phyloP scores from a whole-genome alignment of 2,888 invertebrate genomes.

The Salticus scenicus region DNA sequence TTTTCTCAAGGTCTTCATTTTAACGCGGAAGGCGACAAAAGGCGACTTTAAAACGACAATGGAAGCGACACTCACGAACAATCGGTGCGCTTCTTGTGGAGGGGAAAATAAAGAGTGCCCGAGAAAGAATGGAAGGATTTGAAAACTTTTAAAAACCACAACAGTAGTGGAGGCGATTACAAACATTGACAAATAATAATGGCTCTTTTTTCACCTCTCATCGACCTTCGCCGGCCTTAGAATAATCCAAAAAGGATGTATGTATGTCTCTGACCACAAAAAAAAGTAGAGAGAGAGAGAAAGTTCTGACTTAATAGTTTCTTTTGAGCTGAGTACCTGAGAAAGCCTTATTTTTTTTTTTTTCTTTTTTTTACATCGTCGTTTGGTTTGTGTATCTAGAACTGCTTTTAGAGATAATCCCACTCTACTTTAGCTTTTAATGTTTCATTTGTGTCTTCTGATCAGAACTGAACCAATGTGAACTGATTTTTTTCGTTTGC shows the following conservation, averaged over 20 bases:
- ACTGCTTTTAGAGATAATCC: background rate
- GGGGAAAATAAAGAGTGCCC: background rate
- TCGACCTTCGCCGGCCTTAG: constrained; percentile 48
- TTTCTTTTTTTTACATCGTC: background rate
- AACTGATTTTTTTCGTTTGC: too few relatives aligned
- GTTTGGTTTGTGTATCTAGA: too few relatives aligned
- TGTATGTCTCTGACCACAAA: constrained; percentile 14
- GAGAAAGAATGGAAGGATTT: constrained; percentile 19
- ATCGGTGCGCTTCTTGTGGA: constrained; percentile 24
- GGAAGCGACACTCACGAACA: constrained; percentile 34
- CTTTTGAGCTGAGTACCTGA: background rate
- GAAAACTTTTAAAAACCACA: constrained; percentile 38
- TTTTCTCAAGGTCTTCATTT: constrained; percentile 49
- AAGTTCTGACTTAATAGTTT: constrained; percentile 31
- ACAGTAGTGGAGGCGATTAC: constrained; percentile 28
- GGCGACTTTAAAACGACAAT: constrained; percentile 29
- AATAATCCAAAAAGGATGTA: constrained; percentile 62
- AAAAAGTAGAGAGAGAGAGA: constrained; percentile 20
- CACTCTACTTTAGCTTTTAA: background rate
- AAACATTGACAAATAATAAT: constrained; percentile 31
- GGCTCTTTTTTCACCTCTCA: constrained; percentile 16
- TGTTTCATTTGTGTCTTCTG: background rate
- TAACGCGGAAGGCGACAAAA: constrained; percentile 42
- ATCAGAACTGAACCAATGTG: background rate
- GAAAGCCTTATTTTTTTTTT: background rate